Conservation (phyloP, 2,797 vertebrate genomes). For the Borostomias antarcticus region DNA sequence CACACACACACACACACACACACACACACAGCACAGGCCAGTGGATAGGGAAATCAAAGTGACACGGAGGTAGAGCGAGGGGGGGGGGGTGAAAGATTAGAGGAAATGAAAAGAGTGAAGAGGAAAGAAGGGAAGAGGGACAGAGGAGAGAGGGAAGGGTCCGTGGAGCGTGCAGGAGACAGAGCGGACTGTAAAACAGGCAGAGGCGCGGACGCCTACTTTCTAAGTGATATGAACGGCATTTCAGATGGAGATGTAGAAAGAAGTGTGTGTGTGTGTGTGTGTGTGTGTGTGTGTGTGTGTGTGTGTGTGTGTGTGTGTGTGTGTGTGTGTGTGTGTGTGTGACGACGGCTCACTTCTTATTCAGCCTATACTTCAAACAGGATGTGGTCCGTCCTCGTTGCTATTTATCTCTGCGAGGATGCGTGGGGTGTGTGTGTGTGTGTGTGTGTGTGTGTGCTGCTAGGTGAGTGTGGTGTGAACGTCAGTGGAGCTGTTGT, state of each 20-base stretch:
- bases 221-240: slow-evolving; percentile 51
- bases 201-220: slow-evolving; percentile 44
- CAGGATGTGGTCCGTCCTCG: too few species aligned
- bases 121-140: too few species aligned
- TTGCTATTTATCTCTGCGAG: too few species aligned
- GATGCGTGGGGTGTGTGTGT: too few species aligned
- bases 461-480: too few species aligned
- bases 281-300: slow-evolving; percentile 6
- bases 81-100: slow-evolving; percentile 76
- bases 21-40: slow-evolving; percentile 70
- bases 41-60: slow-evolving; percentile 84
- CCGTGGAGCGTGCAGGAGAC: slow-evolving; percentile 63
- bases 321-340: background rate
- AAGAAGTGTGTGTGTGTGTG: background rate
- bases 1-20: slow-evolving; percentile 33
- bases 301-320: background rate
- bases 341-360: background rate
- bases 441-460: too few species aligned
- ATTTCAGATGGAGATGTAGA: slow-evolving; percentile 41
- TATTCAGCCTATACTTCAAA: too few species aligned
- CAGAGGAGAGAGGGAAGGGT: slow-evolving; percentile 68
- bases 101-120: slow-evolving; percentile 81
- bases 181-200: slow-evolving; percentile 71
- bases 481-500: too few species aligned
- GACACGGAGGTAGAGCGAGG: slow-evolving; percentile 71